Evolutionary conservation across 2,113 vertebrate species (phyloP).

Genomic region (Lethenteron reissneri): DNA sequence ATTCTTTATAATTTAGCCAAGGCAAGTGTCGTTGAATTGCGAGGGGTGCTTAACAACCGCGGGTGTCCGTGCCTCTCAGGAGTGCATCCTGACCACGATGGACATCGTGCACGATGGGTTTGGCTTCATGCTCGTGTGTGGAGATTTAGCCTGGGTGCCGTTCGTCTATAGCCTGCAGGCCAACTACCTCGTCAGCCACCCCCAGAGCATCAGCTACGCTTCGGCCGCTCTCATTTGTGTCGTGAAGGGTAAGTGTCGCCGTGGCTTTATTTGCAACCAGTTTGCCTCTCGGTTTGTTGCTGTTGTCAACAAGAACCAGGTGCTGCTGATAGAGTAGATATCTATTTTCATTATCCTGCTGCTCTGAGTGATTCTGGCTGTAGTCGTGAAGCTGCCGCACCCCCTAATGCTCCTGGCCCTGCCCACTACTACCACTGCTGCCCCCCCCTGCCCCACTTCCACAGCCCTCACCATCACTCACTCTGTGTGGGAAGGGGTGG

Average conservation of each 20-base stretch:
- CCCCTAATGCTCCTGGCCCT: no score
- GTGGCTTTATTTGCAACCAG: no score
- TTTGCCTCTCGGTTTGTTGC: no score
- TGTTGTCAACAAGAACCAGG: no score
- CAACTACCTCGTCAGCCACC: slow-evolving; percentile 44
- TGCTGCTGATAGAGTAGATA: no score
- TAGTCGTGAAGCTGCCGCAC: no score
- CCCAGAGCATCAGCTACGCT: slow-evolving; percentile 23
- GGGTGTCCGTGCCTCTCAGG: not conserved
- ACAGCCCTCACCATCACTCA: no score
- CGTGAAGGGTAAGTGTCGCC: slow-evolving; percentile 32
- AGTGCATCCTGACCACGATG: slow-evolving; percentile 19
- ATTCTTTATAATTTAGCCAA: not conserved
- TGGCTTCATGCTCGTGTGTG: slow-evolving; percentile 68
- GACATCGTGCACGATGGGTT: slow-evolving; percentile 64
- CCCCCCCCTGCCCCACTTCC: no score
- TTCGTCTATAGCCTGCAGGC: slow-evolving; percentile 60
- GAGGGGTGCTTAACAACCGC: not conserved
- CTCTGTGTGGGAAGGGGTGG: no score
- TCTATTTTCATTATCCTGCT: no score
- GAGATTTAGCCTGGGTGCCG: slow-evolving; percentile 59
- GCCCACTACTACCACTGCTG: no score
- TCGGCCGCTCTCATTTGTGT: slow-evolving; percentile 25
- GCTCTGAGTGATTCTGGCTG: no score
- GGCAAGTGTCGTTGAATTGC: not conserved